Conservation (phyloP, 2,888 invertebrate genomes). For the Melinopterus prodromus region DNA sequence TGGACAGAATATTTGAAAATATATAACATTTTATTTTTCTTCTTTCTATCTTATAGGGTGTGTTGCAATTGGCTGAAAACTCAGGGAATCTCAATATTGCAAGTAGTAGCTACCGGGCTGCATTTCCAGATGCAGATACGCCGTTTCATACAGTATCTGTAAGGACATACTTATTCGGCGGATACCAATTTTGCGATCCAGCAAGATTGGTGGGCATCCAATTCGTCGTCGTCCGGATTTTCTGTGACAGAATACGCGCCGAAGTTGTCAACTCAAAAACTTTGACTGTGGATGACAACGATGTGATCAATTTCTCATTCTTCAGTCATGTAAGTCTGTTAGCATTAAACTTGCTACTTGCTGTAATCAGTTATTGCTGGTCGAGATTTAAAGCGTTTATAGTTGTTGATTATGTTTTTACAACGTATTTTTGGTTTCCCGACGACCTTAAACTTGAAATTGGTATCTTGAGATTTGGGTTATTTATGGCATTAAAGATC, state of each 20-base stretch:
- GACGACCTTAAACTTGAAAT: too few relatives aligned
- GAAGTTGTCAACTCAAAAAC: neutral
- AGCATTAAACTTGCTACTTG: too few relatives aligned
- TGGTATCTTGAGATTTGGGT: too few relatives aligned
- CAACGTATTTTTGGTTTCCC: too few relatives aligned
- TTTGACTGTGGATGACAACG: conserved; percentile 17
- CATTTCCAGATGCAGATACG: conserved; percentile 24
- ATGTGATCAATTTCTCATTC: conserved; percentile 28
- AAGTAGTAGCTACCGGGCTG: conserved; percentile 4
- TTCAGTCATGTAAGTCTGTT: conserved; percentile 33
- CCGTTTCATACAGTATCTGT: conserved; percentile 30
- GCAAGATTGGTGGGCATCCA: neutral
- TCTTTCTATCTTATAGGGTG: conserved; percentile 11
- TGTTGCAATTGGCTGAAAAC: conserved; percentile 21
- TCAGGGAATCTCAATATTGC: neutral
- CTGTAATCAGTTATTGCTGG: too few relatives aligned
- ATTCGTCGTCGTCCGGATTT: neutral
- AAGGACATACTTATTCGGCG: conserved; percentile 29
- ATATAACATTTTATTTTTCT: neutral
- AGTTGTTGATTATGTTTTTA: too few relatives aligned
- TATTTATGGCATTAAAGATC: too few relatives aligned
- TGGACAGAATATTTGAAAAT: neutral
- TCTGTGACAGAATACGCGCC: conserved; percentile 7
- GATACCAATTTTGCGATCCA: conserved; percentile 32
- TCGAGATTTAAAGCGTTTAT: too few relatives aligned